These are phyloP conservation scores for Cephus rjabovi DNA, from an alignment of 2,888 invertebrate genomes.

Conservation along the genomic window DNA sequence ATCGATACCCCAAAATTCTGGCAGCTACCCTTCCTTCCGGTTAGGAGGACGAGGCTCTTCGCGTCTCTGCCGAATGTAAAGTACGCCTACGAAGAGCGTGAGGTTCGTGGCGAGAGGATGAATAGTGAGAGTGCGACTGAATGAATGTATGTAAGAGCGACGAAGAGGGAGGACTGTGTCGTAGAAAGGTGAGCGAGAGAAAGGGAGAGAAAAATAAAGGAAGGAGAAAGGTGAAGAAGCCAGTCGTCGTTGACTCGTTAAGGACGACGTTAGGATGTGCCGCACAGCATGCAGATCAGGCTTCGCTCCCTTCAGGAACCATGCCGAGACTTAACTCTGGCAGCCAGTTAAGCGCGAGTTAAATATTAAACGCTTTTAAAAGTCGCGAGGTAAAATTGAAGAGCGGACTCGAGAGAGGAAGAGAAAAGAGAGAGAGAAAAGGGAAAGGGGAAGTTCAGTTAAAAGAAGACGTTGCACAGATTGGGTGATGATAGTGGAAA, in stretches of 20 bases:
- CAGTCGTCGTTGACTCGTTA: slow-evolving; percentile 56
- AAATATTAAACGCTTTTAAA: slow-evolving; percentile 57
- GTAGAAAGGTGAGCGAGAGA: slow-evolving; percentile 11
- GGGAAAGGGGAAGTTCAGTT: slow-evolving; percentile 14
- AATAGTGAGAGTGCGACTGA: slow-evolving; percentile 1
- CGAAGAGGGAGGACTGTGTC: background rate
- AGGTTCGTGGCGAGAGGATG: slow-evolving; percentile 19
- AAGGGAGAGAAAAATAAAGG: slow-evolving; percentile 16
- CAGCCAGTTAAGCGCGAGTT: slow-evolving; percentile 41
- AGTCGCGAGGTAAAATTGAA: slow-evolving; percentile 48
- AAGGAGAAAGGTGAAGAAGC: slow-evolving; percentile 13
- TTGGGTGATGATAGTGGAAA: slow-evolving; percentile 28
- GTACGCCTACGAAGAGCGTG: slow-evolving; percentile 34
- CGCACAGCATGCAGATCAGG: slow-evolving; percentile 57
- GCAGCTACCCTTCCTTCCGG: background rate
- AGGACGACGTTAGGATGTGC: slow-evolving; percentile 51
- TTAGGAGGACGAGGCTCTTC: background rate
- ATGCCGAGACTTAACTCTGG: slow-evolving; percentile 10
- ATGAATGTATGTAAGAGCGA: slow-evolving; percentile 21
- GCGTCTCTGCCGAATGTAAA: slow-evolving; percentile 47
- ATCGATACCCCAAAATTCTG: background rate
- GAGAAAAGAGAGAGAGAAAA: slow-evolving; percentile 24
- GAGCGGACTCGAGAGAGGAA: slow-evolving; percentile 14
- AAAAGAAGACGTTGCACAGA: slow-evolving; percentile 27
- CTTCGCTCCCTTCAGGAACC: slow-evolving; percentile 27